Percentiles rank a stretch among this genome's conserved stretches.
phyloP scores from a whole-genome alignment of 2,113 vertebrate genomes.

The Phocoena sinus region DNA sequence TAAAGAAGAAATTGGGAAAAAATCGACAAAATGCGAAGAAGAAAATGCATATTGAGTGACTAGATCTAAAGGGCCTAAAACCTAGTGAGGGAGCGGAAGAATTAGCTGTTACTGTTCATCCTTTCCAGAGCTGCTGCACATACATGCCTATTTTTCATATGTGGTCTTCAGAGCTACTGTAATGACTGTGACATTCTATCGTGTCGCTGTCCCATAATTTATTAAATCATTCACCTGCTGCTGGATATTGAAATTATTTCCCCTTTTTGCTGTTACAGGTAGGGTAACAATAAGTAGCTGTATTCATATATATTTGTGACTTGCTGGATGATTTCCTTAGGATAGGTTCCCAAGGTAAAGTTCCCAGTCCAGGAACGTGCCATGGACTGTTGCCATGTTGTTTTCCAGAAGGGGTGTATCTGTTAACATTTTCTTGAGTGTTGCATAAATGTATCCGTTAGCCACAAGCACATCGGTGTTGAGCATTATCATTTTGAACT shows the following conservation, averaged over 20 bases:
- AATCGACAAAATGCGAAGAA: neutral
- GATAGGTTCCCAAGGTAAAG: neutral
- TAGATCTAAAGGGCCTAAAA: neutral
- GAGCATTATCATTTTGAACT: neutral
- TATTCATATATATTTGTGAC: neutral
- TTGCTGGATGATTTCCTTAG: neutral
- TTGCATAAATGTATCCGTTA: neutral
- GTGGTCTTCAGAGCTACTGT: neutral
- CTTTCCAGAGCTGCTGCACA: neutral
- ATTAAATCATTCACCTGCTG: no score
- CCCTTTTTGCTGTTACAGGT: neutral
- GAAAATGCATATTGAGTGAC: neutral
- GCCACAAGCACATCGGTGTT: neutral
- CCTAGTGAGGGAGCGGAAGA: neutral
- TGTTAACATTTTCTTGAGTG: neutral
- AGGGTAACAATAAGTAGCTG: neutral
- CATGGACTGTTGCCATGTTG: neutral
- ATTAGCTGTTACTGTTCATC: rapidly evolving
- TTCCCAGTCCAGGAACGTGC: neutral
- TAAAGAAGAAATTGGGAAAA: neutral
- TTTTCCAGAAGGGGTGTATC: neutral
- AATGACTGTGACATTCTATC: neutral
- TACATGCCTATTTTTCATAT: rapidly evolving
- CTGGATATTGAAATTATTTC: neutral
- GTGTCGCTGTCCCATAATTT: rapidly evolving